phyloP scores from a whole-genome alignment of 1,140 invertebrate species.

The Orchestia grillus region DNA sequence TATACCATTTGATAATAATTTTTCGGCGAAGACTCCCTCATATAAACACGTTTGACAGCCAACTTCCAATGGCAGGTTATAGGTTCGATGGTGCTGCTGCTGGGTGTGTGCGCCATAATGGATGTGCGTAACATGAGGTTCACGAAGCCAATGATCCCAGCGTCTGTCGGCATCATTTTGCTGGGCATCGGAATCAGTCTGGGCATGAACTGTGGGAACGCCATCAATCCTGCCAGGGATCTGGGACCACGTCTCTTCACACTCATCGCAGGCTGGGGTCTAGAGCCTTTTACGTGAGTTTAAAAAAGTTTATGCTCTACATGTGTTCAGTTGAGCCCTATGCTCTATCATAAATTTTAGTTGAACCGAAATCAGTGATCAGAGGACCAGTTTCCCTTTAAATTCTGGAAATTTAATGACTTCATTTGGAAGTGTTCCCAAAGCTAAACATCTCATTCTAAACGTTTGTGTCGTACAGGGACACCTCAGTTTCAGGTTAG shows the following conservation, averaged over 20 bases:
- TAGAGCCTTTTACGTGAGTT: constrained; percentile 72
- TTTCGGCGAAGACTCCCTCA: neutral
- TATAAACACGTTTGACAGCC: neutral
- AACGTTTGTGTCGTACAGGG: too few relatives aligned
- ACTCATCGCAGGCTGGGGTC: constrained; percentile 75
- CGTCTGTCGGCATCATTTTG: constrained; percentile 75
- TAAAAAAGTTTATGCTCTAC: neutral
- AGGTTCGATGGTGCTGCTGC: constrained; percentile 75
- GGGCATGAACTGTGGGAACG: constrained; percentile 77
- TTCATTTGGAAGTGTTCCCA: too few relatives aligned
- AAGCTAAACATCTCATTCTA: too few relatives aligned
- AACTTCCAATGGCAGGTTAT: constrained; percentile 72
- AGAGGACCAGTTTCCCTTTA: too few relatives aligned
- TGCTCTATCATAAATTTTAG: too few relatives aligned
- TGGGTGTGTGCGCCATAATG: constrained; percentile 74
- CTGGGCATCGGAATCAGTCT: constrained; percentile 75
- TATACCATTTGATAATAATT: neutral
- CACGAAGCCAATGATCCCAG: constrained; percentile 72
- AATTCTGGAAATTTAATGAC: too few relatives aligned
- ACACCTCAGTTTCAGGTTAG: too few relatives aligned
- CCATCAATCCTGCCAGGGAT: constrained; percentile 79
- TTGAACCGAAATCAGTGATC: too few relatives aligned
- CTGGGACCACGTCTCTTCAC: constrained; percentile 76
- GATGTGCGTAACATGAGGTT: constrained; percentile 74
- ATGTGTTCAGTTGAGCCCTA: too few relatives aligned